phyloP scores from a whole-genome alignment of 2,888 invertebrate species.

The Cyaniris semiargus region DNA sequence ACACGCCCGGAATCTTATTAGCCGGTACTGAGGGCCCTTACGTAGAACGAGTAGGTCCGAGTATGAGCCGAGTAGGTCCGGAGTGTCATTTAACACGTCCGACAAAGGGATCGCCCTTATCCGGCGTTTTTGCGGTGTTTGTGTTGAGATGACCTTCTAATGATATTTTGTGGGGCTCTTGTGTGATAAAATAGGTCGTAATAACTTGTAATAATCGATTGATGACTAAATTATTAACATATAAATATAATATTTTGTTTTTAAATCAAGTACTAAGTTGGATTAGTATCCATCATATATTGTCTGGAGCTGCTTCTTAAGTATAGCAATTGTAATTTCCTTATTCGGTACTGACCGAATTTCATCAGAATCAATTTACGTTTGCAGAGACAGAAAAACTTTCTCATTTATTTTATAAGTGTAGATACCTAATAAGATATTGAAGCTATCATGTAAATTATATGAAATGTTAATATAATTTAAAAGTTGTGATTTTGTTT shows the following conservation, averaged over 20 bases:
- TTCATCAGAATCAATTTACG: too few relatives aligned
- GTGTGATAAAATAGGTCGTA: not conserved
- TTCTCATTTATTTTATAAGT: too few relatives aligned
- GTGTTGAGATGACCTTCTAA: conserved; percentile 16
- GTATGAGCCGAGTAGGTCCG: conserved; percentile 8
- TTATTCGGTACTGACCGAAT: too few relatives aligned
- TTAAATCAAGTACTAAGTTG: too few relatives aligned
- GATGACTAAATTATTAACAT: not conserved
- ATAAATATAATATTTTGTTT: not conserved
- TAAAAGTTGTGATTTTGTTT: not conserved
- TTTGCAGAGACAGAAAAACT: too few relatives aligned
- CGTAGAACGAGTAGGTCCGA: not conserved
- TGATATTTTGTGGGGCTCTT: not conserved
- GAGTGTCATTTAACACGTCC: conserved; percentile 44
- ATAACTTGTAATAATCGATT: not conserved
- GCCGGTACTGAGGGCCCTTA: conserved; percentile 1
- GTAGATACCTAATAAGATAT: too few relatives aligned
- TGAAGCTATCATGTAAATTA: too few relatives aligned
- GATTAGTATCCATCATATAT: too few relatives aligned
- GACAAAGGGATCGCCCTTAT: conserved; percentile 47
- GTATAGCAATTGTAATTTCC: too few relatives aligned
- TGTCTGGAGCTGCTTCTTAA: too few relatives aligned
- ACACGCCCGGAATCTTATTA: conserved; percentile 6
- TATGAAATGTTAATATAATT: too few relatives aligned
- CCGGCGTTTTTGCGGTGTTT: conserved; percentile 37